Conservation (phyloP, 2,888 invertebrate genomes). For the Rhimphoctona megacephalus region DNA sequence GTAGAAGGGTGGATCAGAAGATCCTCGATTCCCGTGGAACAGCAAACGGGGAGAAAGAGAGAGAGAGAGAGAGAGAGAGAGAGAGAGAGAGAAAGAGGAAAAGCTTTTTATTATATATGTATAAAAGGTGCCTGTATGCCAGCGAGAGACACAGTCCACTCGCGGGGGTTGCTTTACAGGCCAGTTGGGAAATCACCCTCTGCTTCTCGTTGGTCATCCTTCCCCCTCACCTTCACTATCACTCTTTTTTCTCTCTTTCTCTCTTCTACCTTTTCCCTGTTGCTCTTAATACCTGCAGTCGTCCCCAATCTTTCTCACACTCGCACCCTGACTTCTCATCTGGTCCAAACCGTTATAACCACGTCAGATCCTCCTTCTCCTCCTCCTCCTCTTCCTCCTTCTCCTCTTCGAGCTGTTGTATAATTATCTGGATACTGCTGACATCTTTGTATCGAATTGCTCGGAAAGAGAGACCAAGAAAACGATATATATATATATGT, state of each 20-base stretch:
- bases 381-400: constrained; percentile 34
- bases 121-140: constrained; percentile 66
- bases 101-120: constrained; percentile 36
- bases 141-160: constrained; percentile 77
- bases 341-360: constrained; percentile 23
- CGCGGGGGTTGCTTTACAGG: constrained; percentile 85
- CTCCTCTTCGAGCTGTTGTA: constrained; percentile 75
- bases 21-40: constrained; percentile 10
- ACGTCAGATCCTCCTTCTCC: constrained; percentile 45
- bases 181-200: constrained; percentile 86
- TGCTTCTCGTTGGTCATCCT: constrained; percentile 60
- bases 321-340: constrained; percentile 81
- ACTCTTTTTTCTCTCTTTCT: constrained; percentile 34
- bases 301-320: constrained; percentile 79
- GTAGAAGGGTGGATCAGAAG: constrained; percentile 7
- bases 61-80: no score
- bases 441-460: constrained; percentile 80
- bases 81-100: background rate
- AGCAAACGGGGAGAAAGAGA: background rate
- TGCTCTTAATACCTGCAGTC: constrained; percentile 48
- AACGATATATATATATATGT: constrained; percentile 50
- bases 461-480: constrained; percentile 64
- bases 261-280: constrained; percentile 37
- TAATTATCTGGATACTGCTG: constrained; percentile 82
- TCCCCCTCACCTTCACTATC: constrained; percentile 24